Evolutionary conservation across 2,113 vertebrate genomes (phyloP).

Genomic region (Euleptes europaea): DNA sequence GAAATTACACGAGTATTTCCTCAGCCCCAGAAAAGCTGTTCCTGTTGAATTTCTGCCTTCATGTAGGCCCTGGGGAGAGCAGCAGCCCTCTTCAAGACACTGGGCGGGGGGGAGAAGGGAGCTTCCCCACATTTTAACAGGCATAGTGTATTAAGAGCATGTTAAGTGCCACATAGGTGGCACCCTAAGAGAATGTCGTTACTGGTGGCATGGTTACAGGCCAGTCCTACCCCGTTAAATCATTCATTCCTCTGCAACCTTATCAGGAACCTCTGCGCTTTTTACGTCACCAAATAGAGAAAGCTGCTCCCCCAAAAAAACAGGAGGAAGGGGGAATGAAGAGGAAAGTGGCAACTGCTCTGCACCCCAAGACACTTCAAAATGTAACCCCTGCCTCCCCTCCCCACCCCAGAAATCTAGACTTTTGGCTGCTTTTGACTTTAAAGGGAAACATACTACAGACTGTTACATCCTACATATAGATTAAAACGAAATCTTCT

Average conservation of each 20-base stretch:
- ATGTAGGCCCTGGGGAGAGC: not conserved
- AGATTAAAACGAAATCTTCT: not conserved
- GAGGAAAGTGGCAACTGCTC: not conserved
- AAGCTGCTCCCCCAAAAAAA: not conserved
- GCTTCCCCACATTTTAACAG: not conserved
- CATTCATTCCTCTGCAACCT: no score
- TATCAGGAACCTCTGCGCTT: no score
- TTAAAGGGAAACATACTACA: constrained; percentile 6
- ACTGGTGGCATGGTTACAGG: not conserved
- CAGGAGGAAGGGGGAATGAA: not conserved
- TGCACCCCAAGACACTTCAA: not conserved
- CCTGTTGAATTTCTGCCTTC: not conserved
- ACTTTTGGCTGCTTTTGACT: constrained; percentile 4
- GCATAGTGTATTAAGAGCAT: not conserved
- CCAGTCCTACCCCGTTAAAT: not conserved
- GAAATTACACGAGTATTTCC: not conserved
- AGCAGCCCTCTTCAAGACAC: not conserved
- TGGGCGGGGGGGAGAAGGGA: no score
- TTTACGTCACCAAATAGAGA: not conserved
- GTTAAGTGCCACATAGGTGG: not conserved
- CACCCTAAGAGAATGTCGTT: not conserved
- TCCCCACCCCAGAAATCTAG: no score
- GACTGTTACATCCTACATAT: constrained; percentile 21
- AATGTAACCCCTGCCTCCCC: not conserved
- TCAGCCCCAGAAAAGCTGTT: not conserved